Evolutionary conservation across 2,113 vertebrate genomes (phyloP).

Genomic region (Protobothrops flavoviridis): DNA sequence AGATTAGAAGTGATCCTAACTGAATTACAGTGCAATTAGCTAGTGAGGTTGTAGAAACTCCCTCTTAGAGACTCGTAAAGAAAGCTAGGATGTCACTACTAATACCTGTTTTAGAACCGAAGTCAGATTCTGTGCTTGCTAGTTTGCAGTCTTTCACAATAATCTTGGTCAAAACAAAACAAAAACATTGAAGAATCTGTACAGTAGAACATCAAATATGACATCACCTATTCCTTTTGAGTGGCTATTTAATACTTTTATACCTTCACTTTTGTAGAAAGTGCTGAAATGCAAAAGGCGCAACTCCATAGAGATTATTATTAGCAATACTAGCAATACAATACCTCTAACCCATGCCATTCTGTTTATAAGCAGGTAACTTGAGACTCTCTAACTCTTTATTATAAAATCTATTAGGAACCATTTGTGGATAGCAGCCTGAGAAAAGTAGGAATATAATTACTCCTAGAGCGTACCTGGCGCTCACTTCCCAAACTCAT

Average conservation of each 20-base stretch:
- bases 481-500: constrained; percentile 35
- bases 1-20: background rate
- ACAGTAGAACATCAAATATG: background rate
- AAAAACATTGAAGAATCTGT: background rate
- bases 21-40: background rate
- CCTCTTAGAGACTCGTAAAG: background rate
- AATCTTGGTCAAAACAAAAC: background rate
- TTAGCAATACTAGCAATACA: background rate
- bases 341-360: background rate
- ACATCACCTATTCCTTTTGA: background rate
- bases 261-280: background rate
- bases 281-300: background rate
- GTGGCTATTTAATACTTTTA: constrained; percentile 7
- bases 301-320: background rate
- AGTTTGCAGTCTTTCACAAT: background rate
- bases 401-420: background rate
- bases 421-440: background rate
- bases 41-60: background rate
- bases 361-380: background rate
- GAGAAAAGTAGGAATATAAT: background rate
- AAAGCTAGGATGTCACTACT: background rate
- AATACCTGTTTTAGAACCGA: background rate
- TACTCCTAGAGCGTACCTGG: background rate
- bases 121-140: background rate
- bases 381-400: background rate